These are phyloP conservation scores for Carposina sasakii DNA, from an alignment of 1,140 invertebrate genomes.

Conservation along the genomic window DNA sequence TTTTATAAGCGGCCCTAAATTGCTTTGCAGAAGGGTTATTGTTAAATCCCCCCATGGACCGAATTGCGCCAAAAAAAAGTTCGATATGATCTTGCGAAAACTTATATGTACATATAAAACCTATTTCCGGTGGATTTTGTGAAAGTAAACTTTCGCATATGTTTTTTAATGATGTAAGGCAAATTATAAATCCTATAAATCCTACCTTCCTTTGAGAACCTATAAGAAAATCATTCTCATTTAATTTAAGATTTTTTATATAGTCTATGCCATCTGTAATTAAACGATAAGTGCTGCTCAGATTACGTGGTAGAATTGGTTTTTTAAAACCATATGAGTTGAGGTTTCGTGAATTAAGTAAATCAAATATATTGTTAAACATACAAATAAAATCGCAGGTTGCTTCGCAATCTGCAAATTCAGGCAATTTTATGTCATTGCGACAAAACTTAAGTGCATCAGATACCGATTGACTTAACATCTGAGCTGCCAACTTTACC, in stretches of 20 bases:
- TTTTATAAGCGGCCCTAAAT: slow-evolving; percentile 7
- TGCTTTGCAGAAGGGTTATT: slow-evolving; percentile 17
- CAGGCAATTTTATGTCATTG: too few species aligned
- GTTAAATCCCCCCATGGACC: slow-evolving; percentile 17
- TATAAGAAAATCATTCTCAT: neutral
- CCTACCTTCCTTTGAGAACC: slow-evolving; percentile 9
- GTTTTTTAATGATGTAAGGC: too few species aligned
- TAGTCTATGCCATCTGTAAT: slow-evolving; percentile 2
- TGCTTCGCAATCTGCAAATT: slow-evolving; percentile 21
- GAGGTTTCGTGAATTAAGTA: slow-evolving; percentile 32
- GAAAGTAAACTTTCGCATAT: too few species aligned
- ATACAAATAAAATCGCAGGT: slow-evolving; percentile 30
- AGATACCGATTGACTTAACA: too few species aligned
- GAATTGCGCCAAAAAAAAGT: slow-evolving; percentile 16
- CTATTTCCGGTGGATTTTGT: slow-evolving; percentile 1
- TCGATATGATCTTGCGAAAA: slow-evolving; percentile 23
- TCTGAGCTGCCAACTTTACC: too few species aligned
- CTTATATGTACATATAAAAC: slow-evolving; percentile 12
- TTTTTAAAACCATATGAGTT: slow-evolving; percentile 12
- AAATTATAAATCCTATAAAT: slow-evolving; percentile 8
- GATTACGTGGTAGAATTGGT: neutral
- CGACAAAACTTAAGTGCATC: too few species aligned
- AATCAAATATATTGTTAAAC: slow-evolving; percentile 36
- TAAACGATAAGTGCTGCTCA: neutral
- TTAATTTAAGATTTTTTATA: slow-evolving; percentile 3